A percentile compares a stretch with the other conserved stretches of the same genome.
Conservation (phyloP, 2,797 vertebrate genomes). For the Iguana delicatissima region DNA sequence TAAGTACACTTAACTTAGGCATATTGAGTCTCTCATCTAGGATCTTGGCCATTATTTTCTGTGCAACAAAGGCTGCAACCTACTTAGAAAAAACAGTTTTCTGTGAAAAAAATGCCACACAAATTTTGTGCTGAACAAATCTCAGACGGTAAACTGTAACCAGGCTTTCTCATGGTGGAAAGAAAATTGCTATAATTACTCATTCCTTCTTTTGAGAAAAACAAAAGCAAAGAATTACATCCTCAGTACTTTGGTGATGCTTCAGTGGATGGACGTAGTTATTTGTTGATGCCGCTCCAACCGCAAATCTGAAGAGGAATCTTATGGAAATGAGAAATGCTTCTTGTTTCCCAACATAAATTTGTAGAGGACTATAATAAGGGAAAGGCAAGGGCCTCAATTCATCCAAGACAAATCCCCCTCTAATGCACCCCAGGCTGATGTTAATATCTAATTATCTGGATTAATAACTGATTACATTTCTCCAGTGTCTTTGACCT, state of each 20-base stretch:
- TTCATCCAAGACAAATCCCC: slow-evolving; percentile 33
- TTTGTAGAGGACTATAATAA: not conserved
- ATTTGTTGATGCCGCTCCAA: not conserved
- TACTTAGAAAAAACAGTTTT: too few relatives aligned
- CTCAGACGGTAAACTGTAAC: too few relatives aligned
- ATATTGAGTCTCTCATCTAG: too few relatives aligned
- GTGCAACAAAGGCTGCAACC: too few relatives aligned
- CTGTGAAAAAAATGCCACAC: too few relatives aligned
- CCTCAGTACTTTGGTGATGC: not conserved
- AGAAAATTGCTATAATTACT: too few relatives aligned
- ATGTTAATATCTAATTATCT: slow-evolving; percentile 68
- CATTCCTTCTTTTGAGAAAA: too few relatives aligned
- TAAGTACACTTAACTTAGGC: too few relatives aligned
- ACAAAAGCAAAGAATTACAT: too few relatives aligned
- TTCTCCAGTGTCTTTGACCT: slow-evolving; percentile 64
- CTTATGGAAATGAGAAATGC: not conserved
- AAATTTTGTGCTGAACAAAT: too few relatives aligned
- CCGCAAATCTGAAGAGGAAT: accelerated
- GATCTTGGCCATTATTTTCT: too few relatives aligned
- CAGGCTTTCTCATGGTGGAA: too few relatives aligned
- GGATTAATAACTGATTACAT: slow-evolving; percentile 61
- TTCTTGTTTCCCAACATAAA: slow-evolving; percentile 32
- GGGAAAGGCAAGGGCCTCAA: slow-evolving; percentile 30
- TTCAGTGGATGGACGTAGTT: not conserved
- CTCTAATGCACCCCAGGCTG: slow-evolving; percentile 23